These are phyloP conservation scores for Gymnoscopelus microlampas DNA, from an alignment of 2,797 vertebrate species.

Conservation along the genomic window DNA sequence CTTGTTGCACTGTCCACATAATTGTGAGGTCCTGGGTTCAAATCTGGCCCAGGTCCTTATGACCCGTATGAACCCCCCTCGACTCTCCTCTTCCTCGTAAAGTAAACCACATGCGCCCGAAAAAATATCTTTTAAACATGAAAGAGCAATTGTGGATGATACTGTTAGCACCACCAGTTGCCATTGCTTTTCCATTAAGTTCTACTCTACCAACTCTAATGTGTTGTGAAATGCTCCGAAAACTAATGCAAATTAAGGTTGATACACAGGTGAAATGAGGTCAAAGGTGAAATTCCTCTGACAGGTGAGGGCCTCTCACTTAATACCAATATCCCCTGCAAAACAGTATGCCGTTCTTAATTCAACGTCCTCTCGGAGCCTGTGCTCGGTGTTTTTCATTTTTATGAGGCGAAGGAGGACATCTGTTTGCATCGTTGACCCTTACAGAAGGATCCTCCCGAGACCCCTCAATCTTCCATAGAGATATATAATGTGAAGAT, in stretches of 20 bases:
- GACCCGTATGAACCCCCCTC: too few species aligned
- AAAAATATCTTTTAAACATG: too few species aligned
- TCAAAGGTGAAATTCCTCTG: conserved; percentile 41
- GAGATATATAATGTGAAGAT: conserved; percentile 56
- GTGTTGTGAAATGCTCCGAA: conserved; percentile 7
- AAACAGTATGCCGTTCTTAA: conserved; percentile 47
- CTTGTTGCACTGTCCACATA: too few species aligned
- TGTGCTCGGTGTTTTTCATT: conserved; percentile 48
- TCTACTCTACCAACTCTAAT: too few species aligned
- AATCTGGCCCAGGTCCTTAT: too few species aligned
- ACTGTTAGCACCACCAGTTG: too few species aligned
- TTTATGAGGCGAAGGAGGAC: conserved; percentile 64
- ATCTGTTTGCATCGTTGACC: conserved; percentile 67
- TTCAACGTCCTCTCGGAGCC: conserved; percentile 41
- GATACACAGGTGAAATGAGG: conserved; percentile 54
- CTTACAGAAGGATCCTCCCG: conserved; percentile 33
- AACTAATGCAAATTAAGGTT: conserved; percentile 24
- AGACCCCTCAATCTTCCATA: conserved; percentile 58
- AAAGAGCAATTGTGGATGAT: too few species aligned
- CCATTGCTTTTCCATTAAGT: too few species aligned
- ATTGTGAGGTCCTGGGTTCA: too few species aligned
- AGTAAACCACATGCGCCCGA: too few species aligned
- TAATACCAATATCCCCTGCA: neutral
- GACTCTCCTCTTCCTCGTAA: too few species aligned
- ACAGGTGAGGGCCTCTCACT: conserved; percentile 1